Evolutionary conservation across 2,113 vertebrate genomes (phyloP), one percentile per base, ranked within the genome.

Genomic region (Otis tarda): DNA sequence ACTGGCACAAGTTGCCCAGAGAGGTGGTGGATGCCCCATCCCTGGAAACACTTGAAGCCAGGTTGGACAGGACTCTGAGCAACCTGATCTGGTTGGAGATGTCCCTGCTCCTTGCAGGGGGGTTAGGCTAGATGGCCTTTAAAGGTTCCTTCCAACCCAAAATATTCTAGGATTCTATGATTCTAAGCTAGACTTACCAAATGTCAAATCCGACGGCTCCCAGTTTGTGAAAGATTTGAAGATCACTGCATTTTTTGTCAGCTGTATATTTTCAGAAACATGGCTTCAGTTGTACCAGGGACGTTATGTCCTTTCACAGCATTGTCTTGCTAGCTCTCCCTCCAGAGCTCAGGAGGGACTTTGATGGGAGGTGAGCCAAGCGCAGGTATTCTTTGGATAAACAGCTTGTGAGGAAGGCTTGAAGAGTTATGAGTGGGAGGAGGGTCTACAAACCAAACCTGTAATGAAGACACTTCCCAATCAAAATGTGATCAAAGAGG

Each of bases 401-500:
- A 89, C 92, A 92, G 76, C 73, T 92, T 90, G n/a, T 75, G 45
- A 87, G 87, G 55, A 90, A 79, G 69, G 31, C 65, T 91, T 56
- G 45, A 95, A 87, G 94, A 93, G 33, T 95, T 91, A 64, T 64
- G 91, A 91, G 78, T 7, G 65, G 91, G 87, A 94, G 96, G 93
- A 91, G 69, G 73, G 49, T 75, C 68, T 57, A 37, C 33, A 84
- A 93, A 71, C 53, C 13, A 92, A 90, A 93, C 77, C 53, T 82
- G 69, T 91, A 95, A 91, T 93, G 53, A 96, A 87, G 88, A 86
- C 43, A 33, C 57, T 90, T 97, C 73, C 78, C 65, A 83, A 93
- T 81, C 76, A 92, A 96, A 95, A 90, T 81, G 71, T 86, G 70
- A 93, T 96, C 94, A 95, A 94, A 96, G 88, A 92, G 60, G 61